Conservation (phyloP, 2,113 vertebrate species). For the Excalfactoria chinensis region DNA sequence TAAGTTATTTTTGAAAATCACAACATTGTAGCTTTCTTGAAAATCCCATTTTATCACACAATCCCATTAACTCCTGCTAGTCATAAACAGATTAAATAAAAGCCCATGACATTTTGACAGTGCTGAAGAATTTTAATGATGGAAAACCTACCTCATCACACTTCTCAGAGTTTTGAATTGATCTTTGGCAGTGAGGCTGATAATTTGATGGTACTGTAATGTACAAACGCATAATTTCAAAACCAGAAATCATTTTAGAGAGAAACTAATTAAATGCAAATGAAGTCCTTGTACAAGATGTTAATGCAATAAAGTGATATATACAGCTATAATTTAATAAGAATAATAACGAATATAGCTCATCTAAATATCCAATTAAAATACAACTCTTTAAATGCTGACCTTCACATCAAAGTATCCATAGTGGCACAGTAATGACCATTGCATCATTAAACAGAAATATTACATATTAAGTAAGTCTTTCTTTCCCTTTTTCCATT, state of each 20-base stretch:
- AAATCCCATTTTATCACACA: constrained; percentile 49
- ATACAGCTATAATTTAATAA: constrained; percentile 47
- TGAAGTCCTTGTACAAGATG: constrained; percentile 56
- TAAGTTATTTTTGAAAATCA: neutral
- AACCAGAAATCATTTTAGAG: constrained; percentile 67
- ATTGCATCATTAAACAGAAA: constrained; percentile 7
- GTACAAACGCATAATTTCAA: constrained; percentile 66
- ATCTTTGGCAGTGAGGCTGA: constrained; percentile 62
- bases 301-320: constrained; percentile 63
- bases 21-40: neutral
- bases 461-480: neutral
- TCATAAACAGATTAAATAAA: constrained; percentile 72
- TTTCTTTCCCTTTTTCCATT: neutral
- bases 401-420: constrained; percentile 2
- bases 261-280: constrained; percentile 74
- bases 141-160: constrained; percentile 63
- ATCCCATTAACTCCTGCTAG: constrained; percentile 47
- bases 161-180: constrained; percentile 51
- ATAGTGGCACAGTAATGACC: neutral
- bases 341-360: constrained; percentile 29
- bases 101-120: constrained; percentile 60
- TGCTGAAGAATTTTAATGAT: constrained; percentile 70
- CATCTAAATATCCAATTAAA: constrained; percentile 39
- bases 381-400: neutral
- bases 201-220: constrained; percentile 77